Evolutionary conservation across 37 sponge, comb jelly and placozoan species (phyloP).

Genomic region (Diacarnus erythraeanus): DNA sequence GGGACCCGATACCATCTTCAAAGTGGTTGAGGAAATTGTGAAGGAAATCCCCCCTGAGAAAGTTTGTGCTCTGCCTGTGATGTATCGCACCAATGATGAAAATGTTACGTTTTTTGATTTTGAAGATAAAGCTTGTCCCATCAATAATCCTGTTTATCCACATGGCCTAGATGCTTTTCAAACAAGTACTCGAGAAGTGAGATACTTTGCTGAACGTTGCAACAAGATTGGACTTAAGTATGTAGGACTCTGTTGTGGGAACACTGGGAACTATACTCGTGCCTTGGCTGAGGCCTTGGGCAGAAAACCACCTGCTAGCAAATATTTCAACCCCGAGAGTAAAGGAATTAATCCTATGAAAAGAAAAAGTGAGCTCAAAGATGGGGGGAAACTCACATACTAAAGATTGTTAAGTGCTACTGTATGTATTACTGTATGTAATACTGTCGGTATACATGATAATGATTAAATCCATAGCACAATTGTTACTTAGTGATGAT

Average conservation of each 20-base stretch:
- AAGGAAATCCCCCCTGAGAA: slow-evolving; percentile 46
- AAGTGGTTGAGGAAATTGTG: slow-evolving; percentile 43
- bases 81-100: slow-evolving; percentile 60
- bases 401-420: too few species aligned
- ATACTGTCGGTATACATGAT: too few species aligned
- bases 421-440: too few species aligned
- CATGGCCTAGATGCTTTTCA: slow-evolving; percentile 42
- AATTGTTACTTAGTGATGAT: too few species aligned
- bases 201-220: slow-evolving; percentile 36
- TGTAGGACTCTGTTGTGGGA: slow-evolving; percentile 76
- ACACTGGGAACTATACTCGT: slow-evolving; percentile 46
- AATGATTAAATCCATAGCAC: too few species aligned
- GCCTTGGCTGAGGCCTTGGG: slow-evolving; percentile 63
- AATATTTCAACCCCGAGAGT: slow-evolving; percentile 6
- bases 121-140: slow-evolving; percentile 28
- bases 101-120: slow-evolving; percentile 23
- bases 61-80: slow-evolving; percentile 56
- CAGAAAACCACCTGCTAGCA: slow-evolving; percentile 35
- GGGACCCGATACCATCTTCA: slow-evolving; percentile 54
- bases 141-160: slow-evolving; percentile 51
- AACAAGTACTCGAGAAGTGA: slow-evolving; percentile 35
- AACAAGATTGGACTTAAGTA: slow-evolving; percentile 53
- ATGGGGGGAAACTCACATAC: too few species aligned
- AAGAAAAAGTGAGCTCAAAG: not conserved
- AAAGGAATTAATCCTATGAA: not conserved